Conservation (phyloP, 2,113 vertebrate species). For the Ammodytes dubius region DNA sequence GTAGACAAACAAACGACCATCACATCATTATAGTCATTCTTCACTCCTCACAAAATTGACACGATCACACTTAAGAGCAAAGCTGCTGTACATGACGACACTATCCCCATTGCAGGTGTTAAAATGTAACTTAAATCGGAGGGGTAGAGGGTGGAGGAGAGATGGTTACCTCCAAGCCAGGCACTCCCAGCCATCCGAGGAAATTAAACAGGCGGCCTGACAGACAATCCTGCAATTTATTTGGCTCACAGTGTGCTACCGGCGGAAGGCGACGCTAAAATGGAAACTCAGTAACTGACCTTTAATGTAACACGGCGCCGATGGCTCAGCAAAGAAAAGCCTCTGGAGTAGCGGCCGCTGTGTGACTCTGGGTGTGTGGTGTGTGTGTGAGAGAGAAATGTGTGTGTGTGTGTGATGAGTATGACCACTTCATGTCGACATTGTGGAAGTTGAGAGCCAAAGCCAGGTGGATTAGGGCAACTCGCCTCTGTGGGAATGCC, state of each 20-base stretch:
- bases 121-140: slow-evolving; percentile 31
- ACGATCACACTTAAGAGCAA: slow-evolving; percentile 13
- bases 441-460: slow-evolving; percentile 73
- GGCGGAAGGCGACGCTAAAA: slow-evolving; percentile 63
- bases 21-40: slow-evolving; percentile 3
- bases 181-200: slow-evolving; percentile 44
- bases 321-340: slow-evolving; percentile 65
- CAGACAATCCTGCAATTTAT: slow-evolving; percentile 73
- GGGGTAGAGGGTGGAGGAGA: background rate
- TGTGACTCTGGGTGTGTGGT: slow-evolving; percentile 17
- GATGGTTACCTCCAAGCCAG: slow-evolving; percentile 43
- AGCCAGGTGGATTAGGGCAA: slow-evolving; percentile 76
- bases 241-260: slow-evolving; percentile 56
- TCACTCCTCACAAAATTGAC: slow-evolving; percentile 20
- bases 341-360: slow-evolving; percentile 35
- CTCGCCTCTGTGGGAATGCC: slow-evolving; percentile 78
- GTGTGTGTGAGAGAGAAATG: slow-evolving; percentile 5
- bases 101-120: slow-evolving; percentile 11
- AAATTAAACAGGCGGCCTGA: slow-evolving; percentile 63
- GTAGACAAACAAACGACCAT: background rate
- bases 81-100: slow-evolving; percentile 27
- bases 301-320: slow-evolving; percentile 73
- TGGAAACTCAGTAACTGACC: slow-evolving; percentile 77
- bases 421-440: slow-evolving; percentile 64
- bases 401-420: slow-evolving; percentile 61